Evolutionary conservation across 2,113 vertebrate genomes (phyloP).

Genomic region (Brachyistius frenatus): DNA sequence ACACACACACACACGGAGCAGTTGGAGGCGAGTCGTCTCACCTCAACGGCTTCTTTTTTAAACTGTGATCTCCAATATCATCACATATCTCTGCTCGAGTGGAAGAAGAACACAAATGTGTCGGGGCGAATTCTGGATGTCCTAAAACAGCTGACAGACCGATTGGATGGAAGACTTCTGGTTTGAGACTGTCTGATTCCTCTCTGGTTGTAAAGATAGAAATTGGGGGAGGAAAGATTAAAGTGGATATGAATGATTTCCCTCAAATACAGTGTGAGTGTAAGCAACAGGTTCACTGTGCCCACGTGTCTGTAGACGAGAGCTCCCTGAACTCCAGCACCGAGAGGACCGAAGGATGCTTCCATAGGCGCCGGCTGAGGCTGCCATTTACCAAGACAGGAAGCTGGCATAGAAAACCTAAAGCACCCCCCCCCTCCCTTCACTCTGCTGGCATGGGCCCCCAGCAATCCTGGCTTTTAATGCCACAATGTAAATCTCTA

Average conservation of each 20-base stretch:
- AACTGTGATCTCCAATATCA: too few relatives aligned
- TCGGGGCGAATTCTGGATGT: too few relatives aligned
- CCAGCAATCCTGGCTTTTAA: conserved; percentile 72
- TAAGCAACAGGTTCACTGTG: not conserved
- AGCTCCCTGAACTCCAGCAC: conserved; percentile 10
- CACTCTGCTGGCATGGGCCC: conserved; percentile 53
- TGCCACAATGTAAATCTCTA: conserved; percentile 81
- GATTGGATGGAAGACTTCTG: too few relatives aligned
- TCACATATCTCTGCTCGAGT: too few relatives aligned
- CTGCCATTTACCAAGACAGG: conserved; percentile 62
- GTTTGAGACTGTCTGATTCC: too few relatives aligned
- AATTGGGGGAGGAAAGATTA: not conserved
- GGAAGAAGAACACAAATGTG: too few relatives aligned
- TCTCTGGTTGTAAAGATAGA: not conserved
- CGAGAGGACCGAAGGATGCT: conserved; percentile 8
- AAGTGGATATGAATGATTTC: not conserved
- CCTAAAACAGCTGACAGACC: too few relatives aligned
- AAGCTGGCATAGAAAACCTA: conserved; percentile 53
- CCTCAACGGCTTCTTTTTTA: too few relatives aligned
- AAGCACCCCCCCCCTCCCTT: conserved; percentile 40
- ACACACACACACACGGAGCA: too few relatives aligned
- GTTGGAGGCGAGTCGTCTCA: too few relatives aligned
- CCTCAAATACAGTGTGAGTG: not conserved
- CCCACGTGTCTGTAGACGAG: not conserved
- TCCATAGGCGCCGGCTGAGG: conserved; percentile 22